Conservation (phyloP, 2,113 vertebrate genomes). For the Pardalotus punctatus region DNA sequence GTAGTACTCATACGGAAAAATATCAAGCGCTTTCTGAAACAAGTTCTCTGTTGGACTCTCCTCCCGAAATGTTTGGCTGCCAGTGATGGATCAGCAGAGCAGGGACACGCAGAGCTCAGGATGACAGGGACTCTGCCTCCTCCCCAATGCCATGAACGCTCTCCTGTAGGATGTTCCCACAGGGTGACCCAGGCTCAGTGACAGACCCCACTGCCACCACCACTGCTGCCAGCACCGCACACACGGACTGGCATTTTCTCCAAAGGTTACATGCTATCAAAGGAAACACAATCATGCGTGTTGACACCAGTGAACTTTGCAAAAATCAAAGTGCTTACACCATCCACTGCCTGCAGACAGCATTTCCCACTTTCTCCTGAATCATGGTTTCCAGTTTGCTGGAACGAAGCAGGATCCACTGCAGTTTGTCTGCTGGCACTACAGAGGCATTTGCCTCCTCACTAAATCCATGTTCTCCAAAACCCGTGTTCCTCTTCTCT, state of each 20-base stretch:
- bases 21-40: not conserved
- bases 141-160: not conserved
- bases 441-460: not conserved
- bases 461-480: not conserved
- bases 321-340: not conserved
- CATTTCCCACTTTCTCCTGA: not conserved
- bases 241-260: not conserved
- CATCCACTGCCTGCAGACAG: not conserved
- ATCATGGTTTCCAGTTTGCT: not conserved
- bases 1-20: not conserved
- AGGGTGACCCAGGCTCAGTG: not conserved
- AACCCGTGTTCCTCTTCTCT: not conserved
- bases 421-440: not conserved
- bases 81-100: not conserved
- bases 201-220: not conserved
- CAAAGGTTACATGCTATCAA: not conserved
- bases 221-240: not conserved
- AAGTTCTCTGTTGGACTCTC: not conserved
- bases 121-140: not conserved
- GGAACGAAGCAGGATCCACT: not conserved
- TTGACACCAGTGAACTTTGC: not conserved
- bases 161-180: not conserved
- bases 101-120: not conserved
- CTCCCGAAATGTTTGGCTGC: not conserved
- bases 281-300: not conserved